Conservation (phyloP, 2,888 invertebrate genomes). For the Cylloceria caligata region DNA sequence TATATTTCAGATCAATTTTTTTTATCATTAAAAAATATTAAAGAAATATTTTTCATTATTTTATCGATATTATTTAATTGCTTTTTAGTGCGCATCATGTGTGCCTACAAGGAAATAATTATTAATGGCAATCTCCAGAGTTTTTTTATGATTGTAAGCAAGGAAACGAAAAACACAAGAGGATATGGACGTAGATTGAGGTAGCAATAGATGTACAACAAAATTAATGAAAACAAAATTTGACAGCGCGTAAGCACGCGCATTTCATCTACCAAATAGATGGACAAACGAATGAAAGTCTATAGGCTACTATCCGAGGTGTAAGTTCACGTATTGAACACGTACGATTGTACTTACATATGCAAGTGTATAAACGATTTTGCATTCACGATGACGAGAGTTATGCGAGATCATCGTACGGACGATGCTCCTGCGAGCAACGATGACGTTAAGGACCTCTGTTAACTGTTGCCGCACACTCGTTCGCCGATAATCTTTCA, state of each 20-base stretch:
- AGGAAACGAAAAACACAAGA: neutral
- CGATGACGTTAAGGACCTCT: constrained; percentile 48
- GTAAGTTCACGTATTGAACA: constrained; percentile 40
- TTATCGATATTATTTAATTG: too few species aligned
- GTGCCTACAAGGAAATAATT: too few species aligned
- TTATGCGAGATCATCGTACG: constrained; percentile 37
- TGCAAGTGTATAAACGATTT: constrained; percentile 65
- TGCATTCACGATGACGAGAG: constrained; percentile 57
- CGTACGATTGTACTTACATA: constrained; percentile 62
- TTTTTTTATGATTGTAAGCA: too few species aligned
- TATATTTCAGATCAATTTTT: too few species aligned
- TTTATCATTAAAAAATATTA: too few species aligned
- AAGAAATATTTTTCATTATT: too few species aligned
- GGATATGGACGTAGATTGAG: constrained; percentile 7
- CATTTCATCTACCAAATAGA: constrained; percentile 2
- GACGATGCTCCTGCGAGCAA: constrained; percentile 46
- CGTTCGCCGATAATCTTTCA: too few species aligned
- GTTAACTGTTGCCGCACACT: neutral
- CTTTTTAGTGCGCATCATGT: too few species aligned
- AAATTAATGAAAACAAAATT: constrained; percentile 15
- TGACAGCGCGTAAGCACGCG: constrained; percentile 35
- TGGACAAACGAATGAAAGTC: constrained; percentile 36
- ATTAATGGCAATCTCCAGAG: too few species aligned
- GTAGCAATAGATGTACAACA: neutral
- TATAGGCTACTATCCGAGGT: constrained; percentile 32